phyloP scores from a whole-genome alignment of 2,113 vertebrate species.

The Aptenodytes forsteri region DNA sequence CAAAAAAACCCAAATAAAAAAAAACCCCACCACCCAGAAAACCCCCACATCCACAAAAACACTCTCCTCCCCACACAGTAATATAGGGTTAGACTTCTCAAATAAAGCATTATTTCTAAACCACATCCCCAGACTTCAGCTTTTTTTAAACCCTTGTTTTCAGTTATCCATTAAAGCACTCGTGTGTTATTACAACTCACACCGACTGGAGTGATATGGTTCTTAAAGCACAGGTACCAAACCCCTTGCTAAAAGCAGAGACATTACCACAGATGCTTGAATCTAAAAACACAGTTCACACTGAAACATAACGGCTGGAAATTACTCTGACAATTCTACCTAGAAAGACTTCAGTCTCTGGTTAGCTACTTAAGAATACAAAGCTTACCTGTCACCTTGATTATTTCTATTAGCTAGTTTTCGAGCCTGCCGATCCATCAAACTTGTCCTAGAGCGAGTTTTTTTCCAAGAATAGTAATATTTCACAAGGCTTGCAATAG shows the following conservation, averaged over 20 bases:
- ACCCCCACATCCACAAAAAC: background rate
- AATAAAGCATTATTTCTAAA: background rate
- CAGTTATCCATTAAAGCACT: background rate
- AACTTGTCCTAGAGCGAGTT: conserved; percentile 95
- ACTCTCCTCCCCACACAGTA: background rate
- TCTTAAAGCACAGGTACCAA: background rate
- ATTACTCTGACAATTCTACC: background rate
- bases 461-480: conserved; percentile 99
- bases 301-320: background rate
- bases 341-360: background rate
- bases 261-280: background rate
- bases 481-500: conserved; percentile 98
- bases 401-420: conserved; percentile 92
- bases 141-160: background rate
- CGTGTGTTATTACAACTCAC: background rate
- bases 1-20: background rate
- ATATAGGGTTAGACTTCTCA: background rate
- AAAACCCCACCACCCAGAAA: no score
- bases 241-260: background rate
- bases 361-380: background rate
- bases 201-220: background rate
- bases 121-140: background rate
- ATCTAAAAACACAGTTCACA: background rate
- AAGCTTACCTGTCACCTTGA: conserved; percentile 88
- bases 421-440: conserved; percentile 97